Conservation (phyloP, 2,888 invertebrate genomes). For the Phengaris alcon region DNA sequence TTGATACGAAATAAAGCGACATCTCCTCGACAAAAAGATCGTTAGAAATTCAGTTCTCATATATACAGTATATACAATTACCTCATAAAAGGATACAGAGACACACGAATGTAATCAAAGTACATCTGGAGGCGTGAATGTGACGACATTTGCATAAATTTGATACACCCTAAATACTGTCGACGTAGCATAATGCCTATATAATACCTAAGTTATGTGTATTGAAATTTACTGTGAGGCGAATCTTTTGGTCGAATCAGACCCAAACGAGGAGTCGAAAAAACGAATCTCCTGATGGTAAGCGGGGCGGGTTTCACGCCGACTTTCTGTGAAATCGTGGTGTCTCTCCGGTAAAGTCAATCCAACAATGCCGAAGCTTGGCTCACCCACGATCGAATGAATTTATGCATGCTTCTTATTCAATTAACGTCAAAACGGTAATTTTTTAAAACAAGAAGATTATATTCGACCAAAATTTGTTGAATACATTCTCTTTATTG, state of each 20-base stretch:
- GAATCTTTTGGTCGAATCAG: neutral
- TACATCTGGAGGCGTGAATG: slow-evolving; percentile 3
- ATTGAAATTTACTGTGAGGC: neutral
- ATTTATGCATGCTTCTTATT: too few relatives aligned
- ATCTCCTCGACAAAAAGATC: neutral
- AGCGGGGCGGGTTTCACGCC: too few relatives aligned
- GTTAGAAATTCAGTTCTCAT: neutral
- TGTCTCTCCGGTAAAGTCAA: too few relatives aligned
- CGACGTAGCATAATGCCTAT: neutral
- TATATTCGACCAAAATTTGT: too few relatives aligned
- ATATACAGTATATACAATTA: neutral
- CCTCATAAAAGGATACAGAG: neutral
- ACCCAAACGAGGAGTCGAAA: too few relatives aligned
- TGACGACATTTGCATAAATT: slow-evolving; percentile 6
- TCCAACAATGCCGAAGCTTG: too few relatives aligned
- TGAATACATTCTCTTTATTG: too few relatives aligned
- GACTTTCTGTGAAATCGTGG: too few relatives aligned
- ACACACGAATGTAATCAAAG: neutral
- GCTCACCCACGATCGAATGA: too few relatives aligned
- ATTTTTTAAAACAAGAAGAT: too few relatives aligned
- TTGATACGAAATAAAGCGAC: neutral
- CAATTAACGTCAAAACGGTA: too few relatives aligned
- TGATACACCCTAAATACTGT: neutral
- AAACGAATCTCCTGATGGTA: too few relatives aligned
- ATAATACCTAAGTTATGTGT: neutral